These are phyloP conservation scores for Phoxinus dragarum DNA, from an alignment of 2,797 vertebrate genomes.

Conservation along the genomic window DNA sequence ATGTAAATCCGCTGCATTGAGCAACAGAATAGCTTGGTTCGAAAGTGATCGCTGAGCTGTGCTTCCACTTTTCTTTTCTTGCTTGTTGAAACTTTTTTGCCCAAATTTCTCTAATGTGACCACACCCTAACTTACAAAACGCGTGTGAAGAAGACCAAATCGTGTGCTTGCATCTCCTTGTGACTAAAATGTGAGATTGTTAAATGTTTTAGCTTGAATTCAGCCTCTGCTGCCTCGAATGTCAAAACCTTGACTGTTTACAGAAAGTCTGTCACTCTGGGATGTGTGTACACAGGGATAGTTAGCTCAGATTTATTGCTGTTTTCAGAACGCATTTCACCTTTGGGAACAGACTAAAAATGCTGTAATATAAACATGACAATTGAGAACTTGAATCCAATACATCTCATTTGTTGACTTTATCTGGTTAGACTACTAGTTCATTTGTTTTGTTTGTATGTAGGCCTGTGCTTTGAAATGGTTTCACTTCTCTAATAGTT, in stretches of 20 bases:
- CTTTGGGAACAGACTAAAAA: background rate
- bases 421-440: background rate
- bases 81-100: background rate
- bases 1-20: background rate
- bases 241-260: constrained; percentile 8
- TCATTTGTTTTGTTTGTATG: background rate
- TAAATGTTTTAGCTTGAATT: background rate
- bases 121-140: background rate
- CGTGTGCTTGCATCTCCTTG: background rate
- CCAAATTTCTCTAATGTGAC: background rate
- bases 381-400: background rate
- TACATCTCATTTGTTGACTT: background rate
- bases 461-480: background rate
- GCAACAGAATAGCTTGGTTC: background rate
- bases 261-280: background rate
- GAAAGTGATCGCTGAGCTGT: background rate
- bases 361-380: background rate
- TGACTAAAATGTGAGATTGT: background rate
- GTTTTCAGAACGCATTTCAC: background rate
- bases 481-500: constrained; percentile 4
- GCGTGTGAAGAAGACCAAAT: background rate
- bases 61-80: background rate
- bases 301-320: constrained; percentile 1
- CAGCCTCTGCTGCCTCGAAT: background rate
- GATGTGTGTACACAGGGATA: constrained; percentile 3